Conservation (phyloP, 1,140 invertebrate species). For the Drosophila parabipectinata region DNA sequence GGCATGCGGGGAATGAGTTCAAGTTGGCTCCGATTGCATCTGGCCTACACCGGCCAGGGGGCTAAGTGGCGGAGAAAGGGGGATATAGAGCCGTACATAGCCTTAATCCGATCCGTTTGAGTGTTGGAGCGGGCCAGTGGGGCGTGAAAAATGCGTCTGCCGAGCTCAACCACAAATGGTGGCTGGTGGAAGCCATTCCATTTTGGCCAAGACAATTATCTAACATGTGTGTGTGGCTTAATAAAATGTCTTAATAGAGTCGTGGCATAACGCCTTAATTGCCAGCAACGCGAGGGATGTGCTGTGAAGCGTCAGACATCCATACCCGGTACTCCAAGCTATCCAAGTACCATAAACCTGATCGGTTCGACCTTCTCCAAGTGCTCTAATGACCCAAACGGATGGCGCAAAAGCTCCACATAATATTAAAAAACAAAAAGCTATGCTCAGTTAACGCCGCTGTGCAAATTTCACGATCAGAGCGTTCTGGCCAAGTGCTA, state of each 20-base stretch:
- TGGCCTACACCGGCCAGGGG: neutral
- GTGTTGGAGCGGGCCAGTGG: slow-evolving; percentile 17
- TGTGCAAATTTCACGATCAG: slow-evolving; percentile 31
- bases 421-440: neutral
- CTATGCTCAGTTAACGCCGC: slow-evolving; percentile 23
- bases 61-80: neutral
- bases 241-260: slow-evolving; percentile 22
- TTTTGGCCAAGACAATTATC: slow-evolving; percentile 50
- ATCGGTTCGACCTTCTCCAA: neutral
- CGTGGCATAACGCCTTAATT: slow-evolving; percentile 17
- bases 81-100: neutral
- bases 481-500: slow-evolving; percentile 52
- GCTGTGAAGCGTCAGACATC: neutral
- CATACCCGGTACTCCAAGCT: neutral
- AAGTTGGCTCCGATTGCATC: slow-evolving; percentile 40
- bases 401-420: slow-evolving; percentile 2
- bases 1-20: slow-evolving; percentile 48
- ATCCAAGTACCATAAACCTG: too few species aligned
- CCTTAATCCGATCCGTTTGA: slow-evolving; percentile 24
- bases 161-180: slow-evolving; percentile 6
- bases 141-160: slow-evolving; percentile 59
- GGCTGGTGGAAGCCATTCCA: slow-evolving; percentile 19
- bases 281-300: neutral
- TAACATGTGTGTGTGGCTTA: slow-evolving; percentile 3
- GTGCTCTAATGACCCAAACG: slow-evolving; percentile 1